Base-by-base conservation (phyloP, 1,140 invertebrate species). In the Mylabris phalerata region DNA sequence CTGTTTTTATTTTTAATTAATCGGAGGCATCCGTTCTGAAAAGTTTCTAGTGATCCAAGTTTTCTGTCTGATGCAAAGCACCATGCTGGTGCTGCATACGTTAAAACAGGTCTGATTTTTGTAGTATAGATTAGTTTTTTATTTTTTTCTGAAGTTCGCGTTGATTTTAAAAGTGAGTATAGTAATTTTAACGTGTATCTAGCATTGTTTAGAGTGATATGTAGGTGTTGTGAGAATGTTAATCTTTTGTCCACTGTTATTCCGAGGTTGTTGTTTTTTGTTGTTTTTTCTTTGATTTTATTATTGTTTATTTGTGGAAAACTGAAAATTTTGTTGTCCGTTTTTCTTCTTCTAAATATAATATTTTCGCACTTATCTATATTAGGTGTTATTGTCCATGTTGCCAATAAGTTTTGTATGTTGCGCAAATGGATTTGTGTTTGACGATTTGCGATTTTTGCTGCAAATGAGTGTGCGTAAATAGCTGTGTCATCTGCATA, bases 191-290 rank as follows among this genome's bases (percentile, higher is more conserved):
- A 60, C 1, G 52, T 45, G 51, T 46, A 57, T 13, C 62, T 57
- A 1, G 43, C 57, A 65, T 67, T 67, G 7, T 38, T 32, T 38
- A 10, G 47, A 2, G 55, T 55, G 2, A 52, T 39, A 4, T 57
- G 59, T 1, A 63, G 50, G 40, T 70, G 65, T 24, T 51, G 13
- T 1, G 6, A 51, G 40, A 60, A 67, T 6, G 41, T 63, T 0
- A 67, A 38, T 39, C 65, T 64, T 19, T 13, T 40, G 45, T 68
- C 67, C 4, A 68, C 47, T 39, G 54, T 32, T 3, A 66, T 60
- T 27, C 67, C 65, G 9, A 68, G 50, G 49, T 69, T 48, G 4
- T 25, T 42, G 5, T 13, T 40, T 48, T 11, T 48, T 24, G n/a
- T n/a, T n/a, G n/a, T n/a, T n/a, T n/a, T n/a, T n/a, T 24, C 19